Evolutionary conservation across 2,113 vertebrate genomes (phyloP), one percentile per base, ranked within the genome.

Genomic region (Coregonus clupeaformis): DNA sequence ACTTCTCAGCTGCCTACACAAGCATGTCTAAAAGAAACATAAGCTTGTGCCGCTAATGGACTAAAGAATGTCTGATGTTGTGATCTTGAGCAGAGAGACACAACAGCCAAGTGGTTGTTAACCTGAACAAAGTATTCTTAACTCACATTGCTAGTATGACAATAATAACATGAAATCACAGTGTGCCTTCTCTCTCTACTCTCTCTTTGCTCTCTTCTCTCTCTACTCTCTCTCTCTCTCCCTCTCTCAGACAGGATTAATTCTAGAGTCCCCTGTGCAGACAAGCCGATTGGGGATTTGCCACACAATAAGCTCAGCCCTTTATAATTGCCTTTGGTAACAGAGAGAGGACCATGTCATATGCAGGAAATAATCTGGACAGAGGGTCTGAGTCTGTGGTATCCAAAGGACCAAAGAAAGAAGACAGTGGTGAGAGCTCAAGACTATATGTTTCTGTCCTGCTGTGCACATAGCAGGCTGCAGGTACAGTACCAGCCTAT

Each of bases 241-340:
- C 80, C 80, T 87, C 79, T 86, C 84, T 87, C 82, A 74, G 73
- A 80, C 63, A 59, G 84, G 85, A 89, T 90, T 92, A 86, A 88
- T 82, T 75, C 65, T 45, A 78, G 73, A 82, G 71, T 77, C 78
- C 76, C 70, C 70, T 77, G 79, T 83, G 85, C 71, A 75, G 80
- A 75, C 71, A 72, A 88, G 81, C 75, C 85, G 84, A 88, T 78
- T 81, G 78, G 72, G 81, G 86, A 90, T 90, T 89, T 90, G 84
- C 75, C 84, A 78, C 80, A 89, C 81, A 86, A 81, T 86, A 87
- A 82, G 63, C 72, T 77, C 66, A 20, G 79, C 67, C 76, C 83
- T 86, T 84, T 77, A 82, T 85, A 88, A 89, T 86, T 84, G 84
- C 64, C 71, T 73, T 76, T 71, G 68, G 74, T 67, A 75, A 86